Evolutionary conservation across 1,140 invertebrate genomes (phyloP).

Genomic region (Oncopodura yosiiana): DNA sequence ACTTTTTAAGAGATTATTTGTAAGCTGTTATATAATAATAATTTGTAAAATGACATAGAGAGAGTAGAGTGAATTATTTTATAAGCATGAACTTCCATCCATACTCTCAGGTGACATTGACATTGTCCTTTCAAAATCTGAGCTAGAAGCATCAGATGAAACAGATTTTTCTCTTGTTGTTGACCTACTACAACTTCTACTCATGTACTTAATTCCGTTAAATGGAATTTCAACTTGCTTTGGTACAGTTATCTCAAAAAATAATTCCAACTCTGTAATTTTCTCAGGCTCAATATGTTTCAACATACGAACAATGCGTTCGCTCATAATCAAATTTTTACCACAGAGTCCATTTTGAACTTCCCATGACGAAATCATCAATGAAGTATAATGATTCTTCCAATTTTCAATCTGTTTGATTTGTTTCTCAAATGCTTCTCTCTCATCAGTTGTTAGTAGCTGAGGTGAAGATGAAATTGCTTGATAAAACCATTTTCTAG

Average conservation of each 20-base stretch:
- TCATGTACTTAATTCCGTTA: not conserved
- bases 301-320: conserved; percentile 13
- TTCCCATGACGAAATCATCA: conserved; percentile 13
- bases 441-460: not conserved
- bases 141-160: too few species aligned
- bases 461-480: not conserved
- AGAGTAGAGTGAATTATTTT: too few species aligned
- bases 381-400: conserved; percentile 6
- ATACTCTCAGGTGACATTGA: too few species aligned
- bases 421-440: conserved; percentile 3
- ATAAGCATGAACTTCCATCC: too few species aligned
- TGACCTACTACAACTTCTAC: not conserved
- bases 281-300: conserved; percentile 2
- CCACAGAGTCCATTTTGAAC: conserved; percentile 1
- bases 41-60: too few species aligned
- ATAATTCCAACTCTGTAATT: not conserved
- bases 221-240: conserved; percentile 13
- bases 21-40: too few species aligned
- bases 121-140: not conserved
- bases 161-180: not conserved
- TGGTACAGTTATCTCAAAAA: not conserved
- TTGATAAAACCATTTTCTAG: conserved; percentile 15
- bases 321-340: conserved; percentile 11
- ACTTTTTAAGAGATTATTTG: too few species aligned
- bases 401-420: conserved; percentile 4